A percentile compares a stretch with the other conserved stretches of the same genome.
These are phyloP conservation scores for Mamestra configurata DNA, from an alignment of 1,140 invertebrate genomes.

Conservation along the genomic window DNA sequence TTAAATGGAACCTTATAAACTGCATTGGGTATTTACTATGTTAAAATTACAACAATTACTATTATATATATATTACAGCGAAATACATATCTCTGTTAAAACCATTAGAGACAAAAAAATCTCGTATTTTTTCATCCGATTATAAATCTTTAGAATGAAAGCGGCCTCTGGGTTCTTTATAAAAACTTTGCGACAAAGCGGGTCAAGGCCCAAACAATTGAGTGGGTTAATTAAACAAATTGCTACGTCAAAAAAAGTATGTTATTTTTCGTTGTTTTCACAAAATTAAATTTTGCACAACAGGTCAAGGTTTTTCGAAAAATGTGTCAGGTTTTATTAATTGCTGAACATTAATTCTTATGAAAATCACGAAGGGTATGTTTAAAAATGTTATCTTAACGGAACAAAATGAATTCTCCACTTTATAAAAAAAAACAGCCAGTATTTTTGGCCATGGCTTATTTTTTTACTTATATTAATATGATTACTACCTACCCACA, in stretches of 20 bases:
- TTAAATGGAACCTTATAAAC: neutral
- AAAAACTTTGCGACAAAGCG: slow-evolving; percentile 32
- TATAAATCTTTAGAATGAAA: slow-evolving; percentile 32
- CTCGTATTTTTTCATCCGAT: slow-evolving; percentile 15
- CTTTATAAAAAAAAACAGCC: no score
- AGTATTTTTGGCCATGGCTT: no score
- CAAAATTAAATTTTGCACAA: slow-evolving; percentile 16
- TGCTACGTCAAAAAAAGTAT: slow-evolving; percentile 14
- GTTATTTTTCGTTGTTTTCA: slow-evolving; percentile 12
- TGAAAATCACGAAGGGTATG: neutral
- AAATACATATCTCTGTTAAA: slow-evolving; percentile 12
- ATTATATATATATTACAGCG: no score
- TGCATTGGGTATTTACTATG: neutral
- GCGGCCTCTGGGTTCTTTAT: neutral
- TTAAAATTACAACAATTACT: slow-evolving; percentile 12
- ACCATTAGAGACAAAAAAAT: slow-evolving; percentile 12
- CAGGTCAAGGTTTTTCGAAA: slow-evolving; percentile 22
- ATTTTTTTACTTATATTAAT: no score
- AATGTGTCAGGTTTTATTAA: neutral
- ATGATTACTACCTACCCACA: no score
- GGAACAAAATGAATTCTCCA: neutral
- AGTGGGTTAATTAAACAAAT: slow-evolving; percentile 45
- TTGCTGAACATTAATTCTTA: neutral
- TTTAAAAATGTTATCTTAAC: neutral
- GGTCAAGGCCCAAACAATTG: slow-evolving; percentile 38